phyloP scores from a whole-genome alignment of 2,888 invertebrate species.

The Drosophila buzzatii region DNA sequence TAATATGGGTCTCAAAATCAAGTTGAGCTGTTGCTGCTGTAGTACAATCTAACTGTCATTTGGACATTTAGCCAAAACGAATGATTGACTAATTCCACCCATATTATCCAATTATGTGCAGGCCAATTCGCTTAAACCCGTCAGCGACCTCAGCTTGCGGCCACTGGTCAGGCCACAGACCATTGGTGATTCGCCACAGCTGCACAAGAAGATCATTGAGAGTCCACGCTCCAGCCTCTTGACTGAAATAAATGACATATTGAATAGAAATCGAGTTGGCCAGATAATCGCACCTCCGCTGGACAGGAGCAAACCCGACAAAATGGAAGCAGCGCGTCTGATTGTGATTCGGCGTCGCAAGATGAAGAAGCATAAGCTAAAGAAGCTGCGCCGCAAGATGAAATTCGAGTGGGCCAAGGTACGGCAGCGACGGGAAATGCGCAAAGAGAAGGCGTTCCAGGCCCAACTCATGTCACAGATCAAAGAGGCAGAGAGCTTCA shows the following conservation, averaged over 20 bases:
- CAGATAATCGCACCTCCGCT: slow-evolving; percentile 67
- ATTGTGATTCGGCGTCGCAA: slow-evolving; percentile 92
- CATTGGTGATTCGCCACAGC: slow-evolving; percentile 71
- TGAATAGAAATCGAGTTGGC: slow-evolving; percentile 64
- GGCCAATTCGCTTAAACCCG: slow-evolving; percentile 66
- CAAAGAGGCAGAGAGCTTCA: slow-evolving; percentile 90
- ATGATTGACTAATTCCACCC: slow-evolving; percentile 74
- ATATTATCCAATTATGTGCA: slow-evolving; percentile 84
- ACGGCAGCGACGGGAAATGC: slow-evolving; percentile 89
- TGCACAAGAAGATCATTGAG: slow-evolving; percentile 67
- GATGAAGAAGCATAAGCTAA: slow-evolving; percentile 94
- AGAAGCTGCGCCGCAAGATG: slow-evolving; percentile 92
- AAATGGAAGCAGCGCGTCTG: slow-evolving; percentile 90
- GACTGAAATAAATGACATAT: slow-evolving; percentile 81
- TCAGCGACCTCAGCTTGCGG: slow-evolving; percentile 10
- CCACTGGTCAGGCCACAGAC: slow-evolving; percentile 36
- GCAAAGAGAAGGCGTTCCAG: slow-evolving; percentile 92
- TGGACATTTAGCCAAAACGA: slow-evolving; percentile 21
- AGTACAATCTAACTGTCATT: slow-evolving; percentile 29
- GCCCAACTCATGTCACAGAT: slow-evolving; percentile 89
- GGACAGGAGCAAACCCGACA: slow-evolving; percentile 84
- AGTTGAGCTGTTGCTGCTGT: slow-evolving; percentile 61
- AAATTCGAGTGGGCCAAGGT: slow-evolving; percentile 91
- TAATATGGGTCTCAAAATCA: slow-evolving; percentile 80
- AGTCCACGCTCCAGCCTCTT: slow-evolving; percentile 73